Percentiles rank a stretch among this genome's conserved stretches.
These are phyloP conservation scores for Macrostomum lignano DNA, from an alignment of 1,140 invertebrate genomes.

Conservation along the genomic window DNA sequence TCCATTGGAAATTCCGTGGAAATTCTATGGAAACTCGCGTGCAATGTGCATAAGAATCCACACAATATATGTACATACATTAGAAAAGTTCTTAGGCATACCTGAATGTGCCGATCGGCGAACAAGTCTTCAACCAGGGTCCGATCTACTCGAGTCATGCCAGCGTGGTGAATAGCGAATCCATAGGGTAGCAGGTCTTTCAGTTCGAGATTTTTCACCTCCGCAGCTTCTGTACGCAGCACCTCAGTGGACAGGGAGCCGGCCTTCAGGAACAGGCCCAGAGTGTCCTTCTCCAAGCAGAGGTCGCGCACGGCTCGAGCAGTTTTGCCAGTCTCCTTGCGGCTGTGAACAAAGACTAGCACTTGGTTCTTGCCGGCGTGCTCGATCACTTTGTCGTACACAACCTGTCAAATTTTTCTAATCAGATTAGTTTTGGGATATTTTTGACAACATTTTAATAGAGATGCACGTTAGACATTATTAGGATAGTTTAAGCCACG, in stretches of 20 bases:
- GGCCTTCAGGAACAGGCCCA: constrained; percentile 72
- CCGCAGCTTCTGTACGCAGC: constrained; percentile 64
- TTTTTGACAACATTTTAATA: no score
- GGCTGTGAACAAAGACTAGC: constrained; percentile 73
- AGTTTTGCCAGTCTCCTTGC: constrained; percentile 93
- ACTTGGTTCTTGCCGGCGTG: constrained; percentile 92
- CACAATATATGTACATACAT: no score
- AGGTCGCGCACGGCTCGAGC: constrained; percentile 73
- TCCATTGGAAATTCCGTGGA: no score
- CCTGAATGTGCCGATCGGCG: constrained; percentile 82
- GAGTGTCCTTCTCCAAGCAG: constrained; percentile 84
- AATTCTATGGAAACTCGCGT: no score
- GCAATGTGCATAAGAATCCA: no score
- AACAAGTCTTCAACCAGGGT: constrained; percentile 95
- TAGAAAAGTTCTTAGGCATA: no score
- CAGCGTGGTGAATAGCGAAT: constrained; percentile 97
- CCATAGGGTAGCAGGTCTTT: constrained; percentile 90
- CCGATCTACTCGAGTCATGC: constrained; percentile 86
- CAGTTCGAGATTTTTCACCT: constrained; percentile 51
- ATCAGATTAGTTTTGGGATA: no score
- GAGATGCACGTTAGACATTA: no score
- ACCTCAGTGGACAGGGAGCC: constrained; percentile 90
- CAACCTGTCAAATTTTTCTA: no score
- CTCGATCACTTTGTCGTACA: constrained; percentile 97
- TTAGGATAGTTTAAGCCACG: no score